Evolutionary conservation across 2,888 invertebrate genomes (phyloP), one percentile per base, ranked within the genome.

Genomic region (Limenitis camilla): DNA sequence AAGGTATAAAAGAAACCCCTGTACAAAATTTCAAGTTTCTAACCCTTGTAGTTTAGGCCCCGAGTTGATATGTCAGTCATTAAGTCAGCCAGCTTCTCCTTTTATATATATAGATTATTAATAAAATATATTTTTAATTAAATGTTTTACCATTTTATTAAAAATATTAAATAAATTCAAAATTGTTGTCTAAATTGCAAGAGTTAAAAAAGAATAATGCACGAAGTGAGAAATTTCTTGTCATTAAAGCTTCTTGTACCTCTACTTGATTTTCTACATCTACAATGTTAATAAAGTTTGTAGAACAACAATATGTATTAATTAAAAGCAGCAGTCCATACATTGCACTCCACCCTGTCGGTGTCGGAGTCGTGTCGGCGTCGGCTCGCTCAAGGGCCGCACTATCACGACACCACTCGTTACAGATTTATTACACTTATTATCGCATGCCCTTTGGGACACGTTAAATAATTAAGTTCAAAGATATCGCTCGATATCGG

Each of bases 391-490:
- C 61, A 64, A 60, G 61, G 64, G 63, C 62, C 64, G 55, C 63
- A 64, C 65, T 70, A 70, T 69, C 66, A 50, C 53, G 62, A 53
- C 61, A 61, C 60, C 58, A 55, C 61, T 62, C 62, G 61, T 61
- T 61, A 59, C 61, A 65, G 68, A 68, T 66, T 70, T 68, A 68
- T 67, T 58, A 57, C 55, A 50, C 59, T 59, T 61, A 62, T 66
- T 64, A 65, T 67, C 65, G 49, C 57, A 49, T 60, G 63, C 64
- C 64, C 64, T 64, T 63, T 56, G 64, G 61, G 62, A 62, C 61
- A 62, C 62, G 59, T 61, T 60, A 64, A 68, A 68, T 68, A 66
- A 68, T 67, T 68, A 65, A 62, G 53, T 61, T 58, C 53, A 60
- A 57, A 53, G 55, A 58, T 61, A 60, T 57, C 54, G 51, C 30